phyloP scores from a whole-genome alignment of 30 jellyfish, hydroid and myxozoan species.

The Cassiopea xamachana region DNA sequence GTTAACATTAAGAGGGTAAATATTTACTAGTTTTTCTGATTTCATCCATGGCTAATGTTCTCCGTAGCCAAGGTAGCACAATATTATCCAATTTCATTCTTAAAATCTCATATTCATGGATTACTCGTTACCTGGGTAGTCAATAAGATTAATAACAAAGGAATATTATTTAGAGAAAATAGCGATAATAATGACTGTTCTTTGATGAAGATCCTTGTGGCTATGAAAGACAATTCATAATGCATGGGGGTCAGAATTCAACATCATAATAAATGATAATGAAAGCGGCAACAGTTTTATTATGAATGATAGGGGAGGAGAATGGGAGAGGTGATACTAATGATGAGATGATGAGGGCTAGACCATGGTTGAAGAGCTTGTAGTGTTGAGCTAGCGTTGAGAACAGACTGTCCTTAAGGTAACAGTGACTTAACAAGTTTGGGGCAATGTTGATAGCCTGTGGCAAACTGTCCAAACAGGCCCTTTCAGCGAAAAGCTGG shows the following conservation, averaged over 20 bases:
- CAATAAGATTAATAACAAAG: no score
- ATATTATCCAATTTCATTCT: no score
- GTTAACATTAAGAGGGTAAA: no score
- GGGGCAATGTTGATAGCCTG: background rate
- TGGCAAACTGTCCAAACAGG: background rate
- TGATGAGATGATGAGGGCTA: conserved; percentile 35
- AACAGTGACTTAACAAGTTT: background rate
- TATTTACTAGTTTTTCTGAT: no score
- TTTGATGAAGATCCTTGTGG: conserved; percentile 29
- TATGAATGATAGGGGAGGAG: conserved; percentile 18
- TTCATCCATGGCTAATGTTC: no score
- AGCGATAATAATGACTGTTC: conserved; percentile 21
- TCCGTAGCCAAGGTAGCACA: no score
- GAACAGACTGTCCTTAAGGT: background rate
- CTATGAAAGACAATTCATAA: background rate
- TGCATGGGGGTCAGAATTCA: no score
- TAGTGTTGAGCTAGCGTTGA: background rate
- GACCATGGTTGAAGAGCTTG: background rate
- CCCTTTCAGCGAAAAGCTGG: background rate
- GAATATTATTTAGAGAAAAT: background rate
- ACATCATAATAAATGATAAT: conserved; percentile 9
- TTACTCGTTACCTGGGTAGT: no score
- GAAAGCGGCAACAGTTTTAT: conserved; percentile 17
- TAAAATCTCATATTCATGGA: no score
- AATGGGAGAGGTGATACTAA: conserved; percentile 23